Evolutionary conservation across 2,888 invertebrate species (phyloP).

Genomic region (Lymantria dispar): DNA sequence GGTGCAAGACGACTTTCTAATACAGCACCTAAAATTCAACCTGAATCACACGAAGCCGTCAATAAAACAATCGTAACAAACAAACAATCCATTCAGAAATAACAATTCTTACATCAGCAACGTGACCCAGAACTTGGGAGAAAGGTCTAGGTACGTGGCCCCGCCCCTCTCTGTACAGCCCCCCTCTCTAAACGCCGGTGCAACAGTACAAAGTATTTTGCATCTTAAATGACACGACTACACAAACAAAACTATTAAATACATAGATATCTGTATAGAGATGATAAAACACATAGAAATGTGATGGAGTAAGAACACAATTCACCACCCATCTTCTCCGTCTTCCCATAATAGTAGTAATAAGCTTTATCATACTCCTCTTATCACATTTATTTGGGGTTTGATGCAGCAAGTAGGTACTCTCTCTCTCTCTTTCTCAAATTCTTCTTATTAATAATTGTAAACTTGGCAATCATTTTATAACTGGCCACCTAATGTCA

Average conservation of each 20-base stretch:
- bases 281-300: conserved; percentile 15
- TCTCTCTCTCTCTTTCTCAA: too few relatives aligned
- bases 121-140: conserved; percentile 79
- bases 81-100: conserved; percentile 31
- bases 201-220: conserved; percentile 39
- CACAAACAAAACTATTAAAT: conserved; percentile 33
- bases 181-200: conserved; percentile 17
- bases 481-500: too few relatives aligned
- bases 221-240: conserved; percentile 53
- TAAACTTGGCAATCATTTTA: too few relatives aligned
- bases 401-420: too few relatives aligned
- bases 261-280: conserved; percentile 29
- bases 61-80: neutral
- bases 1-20: too few relatives aligned
- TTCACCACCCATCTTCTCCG: too few relatives aligned
- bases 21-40: neutral
- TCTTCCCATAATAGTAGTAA: too few relatives aligned
- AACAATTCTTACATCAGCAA: conserved; percentile 60
- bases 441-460: too few relatives aligned
- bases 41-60: conserved; percentile 3
- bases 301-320: too few relatives aligned
- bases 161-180: conserved; percentile 10
- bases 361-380: too few relatives aligned
- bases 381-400: too few relatives aligned
- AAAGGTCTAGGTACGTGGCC: conserved; percentile 63